These are phyloP conservation scores for Marasmarcha lunaedactyla DNA, from an alignment of 2,888 invertebrate species.

Conservation along the genomic window DNA sequence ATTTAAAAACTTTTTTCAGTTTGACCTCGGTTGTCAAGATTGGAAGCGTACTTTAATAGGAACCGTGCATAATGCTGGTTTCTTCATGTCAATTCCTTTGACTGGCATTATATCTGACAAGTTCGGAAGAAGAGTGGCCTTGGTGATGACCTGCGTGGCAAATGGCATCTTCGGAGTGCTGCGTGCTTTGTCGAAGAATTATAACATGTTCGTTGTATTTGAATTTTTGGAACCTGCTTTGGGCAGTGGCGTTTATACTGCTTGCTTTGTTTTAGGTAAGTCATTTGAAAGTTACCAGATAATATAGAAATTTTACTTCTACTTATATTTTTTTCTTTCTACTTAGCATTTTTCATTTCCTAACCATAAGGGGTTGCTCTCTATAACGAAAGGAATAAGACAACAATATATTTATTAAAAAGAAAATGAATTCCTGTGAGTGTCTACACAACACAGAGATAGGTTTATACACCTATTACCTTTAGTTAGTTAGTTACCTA, in stretches of 20 bases:
- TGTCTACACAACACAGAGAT: no score
- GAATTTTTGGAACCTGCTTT: constrained; percentile 72
- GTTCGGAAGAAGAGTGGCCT: constrained; percentile 73
- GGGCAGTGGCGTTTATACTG: constrained; percentile 70
- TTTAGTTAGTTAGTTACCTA: no score
- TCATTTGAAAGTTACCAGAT: no score
- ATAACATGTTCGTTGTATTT: constrained; percentile 69
- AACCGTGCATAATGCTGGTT: constrained; percentile 80
- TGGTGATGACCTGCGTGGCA: constrained; percentile 67
- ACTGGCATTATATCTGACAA: constrained; percentile 79
- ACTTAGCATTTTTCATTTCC: no score
- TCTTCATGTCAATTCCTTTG: constrained; percentile 78
- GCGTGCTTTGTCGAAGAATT: constrained; percentile 68
- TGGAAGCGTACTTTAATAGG: constrained; percentile 83
- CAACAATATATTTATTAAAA: no score
- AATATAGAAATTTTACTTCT: no score
- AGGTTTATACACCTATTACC: no score
- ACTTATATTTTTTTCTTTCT: no score
- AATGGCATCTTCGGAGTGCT: constrained; percentile 68
- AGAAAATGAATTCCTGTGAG: no score
- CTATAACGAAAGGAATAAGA: no score
- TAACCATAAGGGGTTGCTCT: no score
- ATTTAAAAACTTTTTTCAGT: constrained; percentile 67
- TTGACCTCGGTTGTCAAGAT: constrained; percentile 74
- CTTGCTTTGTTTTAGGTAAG: constrained; percentile 73